phyloP scores from a whole-genome alignment of 2,888 invertebrate species.

The Drosophila diplacantha region DNA sequence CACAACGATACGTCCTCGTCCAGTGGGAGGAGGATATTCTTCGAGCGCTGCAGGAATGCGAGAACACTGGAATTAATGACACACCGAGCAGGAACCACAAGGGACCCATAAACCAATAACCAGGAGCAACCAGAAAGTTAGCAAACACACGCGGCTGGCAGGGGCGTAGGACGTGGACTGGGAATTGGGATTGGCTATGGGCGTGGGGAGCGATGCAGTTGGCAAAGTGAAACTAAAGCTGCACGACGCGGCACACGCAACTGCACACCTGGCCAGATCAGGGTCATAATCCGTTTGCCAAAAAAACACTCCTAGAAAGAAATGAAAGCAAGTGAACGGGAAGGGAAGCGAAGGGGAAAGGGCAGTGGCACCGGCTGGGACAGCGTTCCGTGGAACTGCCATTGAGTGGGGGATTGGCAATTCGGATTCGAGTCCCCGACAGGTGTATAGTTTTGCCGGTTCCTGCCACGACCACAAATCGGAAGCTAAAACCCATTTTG shows the following conservation, averaged over 20 bases:
- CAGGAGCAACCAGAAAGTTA: constrained; percentile 56
- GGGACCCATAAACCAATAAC: constrained; percentile 63
- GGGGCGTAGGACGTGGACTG: constrained; percentile 1
- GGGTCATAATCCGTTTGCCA: constrained; percentile 65
- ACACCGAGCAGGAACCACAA: constrained; percentile 37
- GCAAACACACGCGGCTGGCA: constrained; percentile 43
- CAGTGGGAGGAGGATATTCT: constrained; percentile 2
- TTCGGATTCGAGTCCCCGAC: constrained; percentile 20
- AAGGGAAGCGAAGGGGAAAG: background rate
- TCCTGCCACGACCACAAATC: constrained; percentile 57
- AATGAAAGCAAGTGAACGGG: background rate
- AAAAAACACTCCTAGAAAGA: constrained; percentile 33
- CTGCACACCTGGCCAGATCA: constrained; percentile 62
- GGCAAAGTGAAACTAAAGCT: constrained; percentile 67
- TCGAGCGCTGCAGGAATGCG: constrained; percentile 27
- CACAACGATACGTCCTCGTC: background rate
- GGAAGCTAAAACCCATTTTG: constrained; percentile 63
- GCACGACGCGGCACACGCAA: constrained; percentile 26
- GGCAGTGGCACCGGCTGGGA: constrained; percentile 22
- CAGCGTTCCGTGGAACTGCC: constrained; percentile 40
- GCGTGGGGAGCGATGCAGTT: constrained; percentile 48
- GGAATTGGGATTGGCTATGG: constrained; percentile 34
- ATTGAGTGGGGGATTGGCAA: constrained; percentile 16
- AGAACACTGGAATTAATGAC: constrained; percentile 56
- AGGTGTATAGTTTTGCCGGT: constrained; percentile 38